Evolutionary conservation across 2,113 vertebrate genomes (phyloP), one percentile per base, ranked within the genome.

Genomic region (Probosciger aterrimus): DNA sequence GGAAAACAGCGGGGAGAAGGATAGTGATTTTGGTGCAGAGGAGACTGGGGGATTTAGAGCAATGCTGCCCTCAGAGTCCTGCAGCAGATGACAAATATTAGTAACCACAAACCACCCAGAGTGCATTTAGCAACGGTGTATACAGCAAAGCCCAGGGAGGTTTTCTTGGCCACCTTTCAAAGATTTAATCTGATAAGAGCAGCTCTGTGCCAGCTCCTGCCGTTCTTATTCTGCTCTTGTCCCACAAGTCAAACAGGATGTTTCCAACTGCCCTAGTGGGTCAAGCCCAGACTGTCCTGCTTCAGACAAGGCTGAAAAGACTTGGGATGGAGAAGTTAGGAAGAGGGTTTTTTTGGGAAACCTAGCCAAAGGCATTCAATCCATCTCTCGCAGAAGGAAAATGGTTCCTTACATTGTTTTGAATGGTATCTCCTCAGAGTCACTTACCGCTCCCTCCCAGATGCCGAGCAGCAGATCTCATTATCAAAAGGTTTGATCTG

Each of bases 61-160:
- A 70, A 67, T 6, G 46, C 18, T 89, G 14, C 44, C 27, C 44
- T 79, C 53, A 77, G 43, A 74, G 20, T 10, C 14, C 19, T 47
- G 47, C 28, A 64, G 64, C 57, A 76, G 44, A 78, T 62, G 9
- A 33, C 2, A 14, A 35, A 5, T 39, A 82, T 1, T 63, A 47
- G 70, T 24, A 85, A 80, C 69, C 74, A 46, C 31, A 9, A 82
- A 82, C 2, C 30, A 67, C 24, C 6, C 30, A 39, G 35, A 39
- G 37, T 0, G 0, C 11, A 10, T 47, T 91, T 62, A 90, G 62
- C 28, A 82, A 28, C 1, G 1, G 31, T 6, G 3, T 92, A 62
- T 52, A n/a, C 31, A 53, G 63, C 0, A 3, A 85, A 91, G 47
- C 27, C 14, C n/a, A 28, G 23, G 0, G 3, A 87, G 13, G 28